Base-by-base conservation (phyloP, 2,113 vertebrate genomes). In the Hyperopisus bebe region DNA sequence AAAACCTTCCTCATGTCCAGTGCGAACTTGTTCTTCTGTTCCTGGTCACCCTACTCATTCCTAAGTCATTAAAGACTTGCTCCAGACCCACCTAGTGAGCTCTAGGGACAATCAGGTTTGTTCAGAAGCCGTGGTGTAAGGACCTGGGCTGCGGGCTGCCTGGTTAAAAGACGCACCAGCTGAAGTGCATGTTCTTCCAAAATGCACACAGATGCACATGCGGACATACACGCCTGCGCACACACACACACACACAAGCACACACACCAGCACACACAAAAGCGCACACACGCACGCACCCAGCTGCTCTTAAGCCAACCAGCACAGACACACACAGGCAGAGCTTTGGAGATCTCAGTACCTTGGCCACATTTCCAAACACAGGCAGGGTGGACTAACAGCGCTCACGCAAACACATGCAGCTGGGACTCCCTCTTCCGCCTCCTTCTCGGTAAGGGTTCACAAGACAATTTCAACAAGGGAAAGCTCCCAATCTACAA, bases 91-190 rank as follows among this genome's bases (percentile, higher is more conserved):
- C 96, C 95, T 95, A 95, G 94, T 95, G 95, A 94, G 95, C 94
- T 94, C 94, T 93, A 93, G 94, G 39, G 93, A 95, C 94, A 94
- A 27, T 93, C 94, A 94, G 95, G 94, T 94, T 96, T 96, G 96
- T 96, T 96, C 95, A 96, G 95, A 95, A 95, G 95, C 95, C 93
- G 92, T 93, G 92, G 91, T 92, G 58, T 94, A 93, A 93, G 92
- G 95, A 96, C 96, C 95, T 96, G 95, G 92, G 93, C 94, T 93
- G 93, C 94, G 95, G 94, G 93, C 93, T 94, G 90, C 93, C 95
- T 95, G 95, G 94, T 95, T 96, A 96, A 95, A 95, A 94, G 94
- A 95, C 90, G 92, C 94, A 95, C 94, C 95, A 96, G 95, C 94
- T 94, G 96, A 93, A 94, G 94, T 95, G 95, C 94, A 96, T 66